Base-by-base conservation (phyloP, 1,140 invertebrate species). In the Scaptodrosophila lebanonensis region DNA sequence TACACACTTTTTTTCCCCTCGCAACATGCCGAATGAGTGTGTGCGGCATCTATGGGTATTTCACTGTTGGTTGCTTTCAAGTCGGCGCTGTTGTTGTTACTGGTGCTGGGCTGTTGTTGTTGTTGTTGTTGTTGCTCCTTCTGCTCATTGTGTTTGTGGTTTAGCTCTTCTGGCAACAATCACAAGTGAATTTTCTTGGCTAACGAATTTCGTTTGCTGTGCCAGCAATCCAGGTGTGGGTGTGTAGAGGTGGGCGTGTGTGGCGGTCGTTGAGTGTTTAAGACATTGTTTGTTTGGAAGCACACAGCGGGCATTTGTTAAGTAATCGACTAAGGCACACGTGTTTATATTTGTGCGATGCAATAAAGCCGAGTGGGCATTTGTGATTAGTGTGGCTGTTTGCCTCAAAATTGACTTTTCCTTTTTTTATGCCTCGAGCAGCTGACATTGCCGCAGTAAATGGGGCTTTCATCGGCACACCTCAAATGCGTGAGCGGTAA, bases 291-390 rank as follows among this genome's bases (percentile, higher is more conserved):
- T n/a, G n/a, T n/a, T n/a, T n/a, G n/a, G n/a, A n/a, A n/a, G n/a
- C n/a, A n/a, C n/a, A n/a, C n/a, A n/a, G n/a, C n/a, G n/a, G n/a
- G n/a, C n/a, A n/a, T n/a, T n/a, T n/a, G n/a, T n/a, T n/a, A n/a
- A n/a, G n/a, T n/a, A n/a, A n/a, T n/a, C n/a, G n/a, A n/a, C n/a
- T n/a, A n/a, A n/a, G n/a, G n/a, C n/a, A n/a, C n/a, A n/a, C n/a
- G 57, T 59, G 32, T 48, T 25, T 39, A 45, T 71, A 43, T 49
- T 53, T 18, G 44, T 59, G 53, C 47, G 36, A 16, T 65, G 65
- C 53, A 64, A 75, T 69, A 75, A 65, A 64, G 65, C 75, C 69
- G 70, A 73, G 67, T 75, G 70, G 65, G 60, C 66, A 69, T 71
- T 75, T 61, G 71, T 49, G 44, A 65, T 61, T 61, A 66, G 70